Evolutionary conservation across 2,113 vertebrate genomes (phyloP), one percentile per base, ranked within the genome.

Genomic region (Tylochromis polylepis): DNA sequence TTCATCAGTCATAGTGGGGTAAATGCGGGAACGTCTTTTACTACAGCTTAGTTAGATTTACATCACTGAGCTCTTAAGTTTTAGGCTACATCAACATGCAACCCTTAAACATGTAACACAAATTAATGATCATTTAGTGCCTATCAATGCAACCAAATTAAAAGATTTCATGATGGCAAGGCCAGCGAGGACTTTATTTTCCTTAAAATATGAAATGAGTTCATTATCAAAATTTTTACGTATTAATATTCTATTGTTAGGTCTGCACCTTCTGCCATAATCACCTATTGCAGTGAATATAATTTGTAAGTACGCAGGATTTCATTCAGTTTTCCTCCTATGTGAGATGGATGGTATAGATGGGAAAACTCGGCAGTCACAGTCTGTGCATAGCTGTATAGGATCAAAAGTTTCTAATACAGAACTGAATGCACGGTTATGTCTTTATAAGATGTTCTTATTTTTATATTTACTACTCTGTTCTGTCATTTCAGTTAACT

Each of bases 1-100:
- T 65, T 14, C 55, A 36, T 85, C 62, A 55, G n/a, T 89, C 49
- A 60, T 72, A 51, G 43, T 12, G 15, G 46, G 75, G 62, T 84
- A 89, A 88, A 90, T 88, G 70, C 27, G n/a, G 70, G 83, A 89
- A 86, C 80, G 80, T 87, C 58, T 79, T 58, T 86, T 67, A 75
- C 53, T 59, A 56, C 88, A 90, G 84, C 83, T 83, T 85, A 87
- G 90, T 91, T 87, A 88, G 72, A 92, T 84, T 79, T 78, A 58
- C 31, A 49, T 81, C 79, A 80, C 72, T 75, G 87, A 89, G 58
- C 82, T 77, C 89, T 93, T 85, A 88, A 89, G 67, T 18, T 82
- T 53, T 34, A 22, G 24, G 57, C 65, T 43, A 18, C 78, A 82
- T 79, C 72, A 72, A 81, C 11, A 82, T 58, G 84, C 81, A 89